Evolutionary conservation across 2,113 vertebrate species (phyloP).

Genomic region (Lutjanus erythropterus): DNA sequence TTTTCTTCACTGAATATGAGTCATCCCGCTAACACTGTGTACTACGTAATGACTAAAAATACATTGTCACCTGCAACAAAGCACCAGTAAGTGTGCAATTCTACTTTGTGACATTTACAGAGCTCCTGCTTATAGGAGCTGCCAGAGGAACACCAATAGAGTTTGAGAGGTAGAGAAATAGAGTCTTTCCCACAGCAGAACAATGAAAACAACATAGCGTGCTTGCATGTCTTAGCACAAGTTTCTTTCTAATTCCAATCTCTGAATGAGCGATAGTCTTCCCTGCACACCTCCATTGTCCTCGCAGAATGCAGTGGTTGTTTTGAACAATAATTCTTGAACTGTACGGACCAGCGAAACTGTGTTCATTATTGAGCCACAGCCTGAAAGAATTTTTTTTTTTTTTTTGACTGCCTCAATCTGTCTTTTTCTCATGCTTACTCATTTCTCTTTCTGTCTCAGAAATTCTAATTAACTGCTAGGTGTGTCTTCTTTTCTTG

Average conservation of each 20-base stretch:
- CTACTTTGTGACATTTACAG: slow-evolving; percentile 31
- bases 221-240: slow-evolving; percentile 16
- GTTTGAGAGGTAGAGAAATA: slow-evolving; percentile 9
- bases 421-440: slow-evolving; percentile 21
- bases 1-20: slow-evolving; percentile 1
- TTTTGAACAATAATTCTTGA: slow-evolving; percentile 40
- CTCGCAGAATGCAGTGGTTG: slow-evolving; percentile 26
- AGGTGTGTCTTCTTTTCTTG: slow-evolving; percentile 33
- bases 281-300: slow-evolving; percentile 43
- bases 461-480: slow-evolving; percentile 55
- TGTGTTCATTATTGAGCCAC: slow-evolving; percentile 49
- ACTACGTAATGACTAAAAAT: slow-evolving; percentile 17
- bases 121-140: slow-evolving; percentile 15
- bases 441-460: slow-evolving; percentile 27
- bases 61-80: slow-evolving; percentile 30
- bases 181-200: slow-evolving; percentile 31
- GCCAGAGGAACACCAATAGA: slow-evolving; percentile 20
- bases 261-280: slow-evolving; percentile 39
- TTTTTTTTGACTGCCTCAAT: slow-evolving; percentile 1
- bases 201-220: slow-evolving; percentile 34
- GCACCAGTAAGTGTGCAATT: background rate
- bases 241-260: slow-evolving; percentile 44
- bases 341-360: slow-evolving; percentile 28
- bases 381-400: slow-evolving; percentile 14
- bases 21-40: background rate